phyloP scores from a whole-genome alignment of 2,113 vertebrate species.

The Arenaria interpres region DNA sequence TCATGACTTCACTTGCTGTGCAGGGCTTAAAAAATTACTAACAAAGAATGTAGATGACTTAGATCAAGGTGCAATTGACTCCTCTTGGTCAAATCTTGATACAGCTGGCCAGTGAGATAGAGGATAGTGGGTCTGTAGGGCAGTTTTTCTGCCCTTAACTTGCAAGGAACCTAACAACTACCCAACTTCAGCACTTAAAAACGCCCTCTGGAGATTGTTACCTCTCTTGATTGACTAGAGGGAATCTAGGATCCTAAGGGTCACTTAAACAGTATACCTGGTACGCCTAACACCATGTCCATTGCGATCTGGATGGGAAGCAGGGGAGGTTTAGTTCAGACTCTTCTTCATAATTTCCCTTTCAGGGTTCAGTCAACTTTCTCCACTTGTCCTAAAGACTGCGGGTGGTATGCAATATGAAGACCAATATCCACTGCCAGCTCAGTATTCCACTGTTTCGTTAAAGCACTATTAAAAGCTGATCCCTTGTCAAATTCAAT shows the following conservation, averaged over 20 bases:
- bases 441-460: background rate
- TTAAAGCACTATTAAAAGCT: background rate
- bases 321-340: background rate
- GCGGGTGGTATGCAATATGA: background rate
- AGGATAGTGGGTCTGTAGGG: background rate
- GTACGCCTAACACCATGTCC: background rate
- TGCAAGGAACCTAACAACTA: background rate
- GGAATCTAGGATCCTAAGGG: background rate
- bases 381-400: background rate
- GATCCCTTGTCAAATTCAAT: background rate
- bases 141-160: background rate
- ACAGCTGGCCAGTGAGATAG: background rate
- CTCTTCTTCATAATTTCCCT: background rate
- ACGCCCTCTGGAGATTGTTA: background rate
- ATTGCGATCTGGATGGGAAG: background rate
- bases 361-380: background rate
- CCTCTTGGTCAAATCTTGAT: background rate
- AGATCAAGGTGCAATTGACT: background rate
- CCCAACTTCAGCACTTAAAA: background rate
- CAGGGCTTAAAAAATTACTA: background rate
- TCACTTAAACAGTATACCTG: background rate
- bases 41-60: background rate
- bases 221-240: background rate
- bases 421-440: background rate
- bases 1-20: background rate